Conservation (phyloP, 2,888 invertebrate genomes). For the Machimus atricapillus region DNA sequence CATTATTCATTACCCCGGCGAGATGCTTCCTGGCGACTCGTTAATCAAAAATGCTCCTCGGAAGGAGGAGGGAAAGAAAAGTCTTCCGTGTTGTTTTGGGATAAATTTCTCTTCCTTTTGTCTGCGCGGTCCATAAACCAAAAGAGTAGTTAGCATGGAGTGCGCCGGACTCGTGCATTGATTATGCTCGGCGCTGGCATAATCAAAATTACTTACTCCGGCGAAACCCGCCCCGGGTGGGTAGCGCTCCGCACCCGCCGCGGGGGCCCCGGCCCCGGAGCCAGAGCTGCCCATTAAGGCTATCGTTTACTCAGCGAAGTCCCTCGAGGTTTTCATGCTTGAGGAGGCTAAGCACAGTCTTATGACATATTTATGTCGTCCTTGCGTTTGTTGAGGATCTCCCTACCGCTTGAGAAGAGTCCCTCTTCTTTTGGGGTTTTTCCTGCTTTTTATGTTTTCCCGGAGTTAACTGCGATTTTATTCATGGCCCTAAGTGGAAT, state of each 20-base stretch:
- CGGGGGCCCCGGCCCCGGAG: too few relatives aligned
- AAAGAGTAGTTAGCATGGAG: neutral
- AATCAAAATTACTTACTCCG: neutral
- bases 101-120: neutral
- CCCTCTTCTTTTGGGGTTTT: neutral
- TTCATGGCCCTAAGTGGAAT: slow-evolving; percentile 39
- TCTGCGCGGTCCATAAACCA: neutral
- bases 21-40: neutral
- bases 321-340: slow-evolving; percentile 14
- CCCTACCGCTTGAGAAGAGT: neutral
- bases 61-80: neutral
- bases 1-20: slow-evolving; percentile 20
- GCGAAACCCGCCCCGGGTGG: neutral
- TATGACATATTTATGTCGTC: slow-evolving; percentile 3
- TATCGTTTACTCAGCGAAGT: slow-evolving; percentile 2
- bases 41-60: neutral
- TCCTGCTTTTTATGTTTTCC: neutral
- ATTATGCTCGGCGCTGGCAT: neutral
- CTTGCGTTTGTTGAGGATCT: neutral
- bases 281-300: neutral
- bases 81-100: neutral
- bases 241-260: too few relatives aligned
- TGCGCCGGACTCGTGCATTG: neutral
- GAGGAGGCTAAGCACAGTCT: slow-evolving; percentile 13
- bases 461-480: slow-evolving; percentile 26